These are phyloP conservation scores for Aphidius colemani DNA, from an alignment of 2,888 invertebrate genomes.

Conservation along the genomic window DNA sequence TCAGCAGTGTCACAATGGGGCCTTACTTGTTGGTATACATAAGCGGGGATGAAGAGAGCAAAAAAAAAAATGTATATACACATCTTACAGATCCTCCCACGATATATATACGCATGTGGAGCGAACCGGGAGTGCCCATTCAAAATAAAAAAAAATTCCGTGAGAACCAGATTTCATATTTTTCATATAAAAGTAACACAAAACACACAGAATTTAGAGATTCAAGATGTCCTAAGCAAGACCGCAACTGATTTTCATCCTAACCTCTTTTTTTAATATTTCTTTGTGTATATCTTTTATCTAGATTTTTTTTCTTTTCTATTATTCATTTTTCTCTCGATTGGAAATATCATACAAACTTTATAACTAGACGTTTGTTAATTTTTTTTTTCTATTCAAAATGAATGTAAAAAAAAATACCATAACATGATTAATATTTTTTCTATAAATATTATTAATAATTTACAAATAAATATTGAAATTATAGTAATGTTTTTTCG, in stretches of 20 bases:
- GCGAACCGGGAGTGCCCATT: constrained; percentile 49
- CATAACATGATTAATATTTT: too few relatives aligned
- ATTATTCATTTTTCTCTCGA: too few relatives aligned
- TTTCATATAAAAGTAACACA: constrained; percentile 20
- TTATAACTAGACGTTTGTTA: too few relatives aligned
- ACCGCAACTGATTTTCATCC: constrained; percentile 1
- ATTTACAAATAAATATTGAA: too few relatives aligned
- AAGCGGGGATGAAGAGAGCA: too few relatives aligned
- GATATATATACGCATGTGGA: constrained; percentile 59
- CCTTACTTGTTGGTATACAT: constrained; percentile 32
- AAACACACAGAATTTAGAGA: constrained; percentile 1
- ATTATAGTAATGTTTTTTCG: too few relatives aligned
- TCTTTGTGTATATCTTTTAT: not conserved
- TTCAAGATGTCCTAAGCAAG: not conserved
- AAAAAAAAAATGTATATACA: constrained; percentile 29
- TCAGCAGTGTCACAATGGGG: constrained; percentile 52
- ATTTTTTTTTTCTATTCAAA: too few relatives aligned
- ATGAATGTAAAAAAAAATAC: too few relatives aligned
- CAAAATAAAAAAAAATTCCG: constrained; percentile 45
- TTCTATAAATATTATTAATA: too few relatives aligned
- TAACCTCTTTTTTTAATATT: constrained; percentile 1
- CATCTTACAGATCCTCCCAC: constrained; percentile 61
- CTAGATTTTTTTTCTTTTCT: not conserved
- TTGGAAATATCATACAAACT: too few relatives aligned
- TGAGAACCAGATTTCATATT: constrained; percentile 61